phyloP scores from a whole-genome alignment of 2,888 invertebrate genomes.

The Drosophila kanekoi region DNA sequence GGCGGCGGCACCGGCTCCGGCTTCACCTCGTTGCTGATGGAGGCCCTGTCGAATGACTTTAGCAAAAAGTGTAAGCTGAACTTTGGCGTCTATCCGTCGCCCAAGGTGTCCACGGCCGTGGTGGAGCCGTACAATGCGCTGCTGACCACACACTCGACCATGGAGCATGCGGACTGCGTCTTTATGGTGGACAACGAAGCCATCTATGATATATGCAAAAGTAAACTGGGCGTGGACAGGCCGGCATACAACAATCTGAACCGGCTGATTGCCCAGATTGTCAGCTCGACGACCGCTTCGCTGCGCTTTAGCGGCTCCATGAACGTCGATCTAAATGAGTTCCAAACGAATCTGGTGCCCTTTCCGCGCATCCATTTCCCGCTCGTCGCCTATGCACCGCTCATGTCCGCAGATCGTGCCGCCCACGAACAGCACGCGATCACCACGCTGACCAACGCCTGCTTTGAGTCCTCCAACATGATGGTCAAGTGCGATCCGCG shows the following conservation, averaged over 20 bases:
- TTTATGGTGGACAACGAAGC: constrained; percentile 98
- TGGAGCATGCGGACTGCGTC: constrained; percentile 94
- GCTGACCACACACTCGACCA: constrained; percentile 95
- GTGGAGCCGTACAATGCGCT: constrained; percentile 98
- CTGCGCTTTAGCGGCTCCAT: constrained; percentile 94
- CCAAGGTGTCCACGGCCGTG: constrained; percentile 95
- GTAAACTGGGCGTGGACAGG: constrained; percentile 91
- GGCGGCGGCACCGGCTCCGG: constrained; percentile 95
- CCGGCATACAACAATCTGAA: constrained; percentile 90
- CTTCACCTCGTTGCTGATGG: constrained; percentile 94
- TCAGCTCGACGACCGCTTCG: constrained; percentile 95
- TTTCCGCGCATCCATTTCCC: constrained; percentile 94
- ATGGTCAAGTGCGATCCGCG: constrained; percentile 96
- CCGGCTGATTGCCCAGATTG: constrained; percentile 90
- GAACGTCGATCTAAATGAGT: constrained; percentile 95
- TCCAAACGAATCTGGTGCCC: constrained; percentile 96
- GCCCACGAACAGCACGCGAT: constrained; percentile 84
- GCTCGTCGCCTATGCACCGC: constrained; percentile 83
- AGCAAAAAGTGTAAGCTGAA: constrained; percentile 95
- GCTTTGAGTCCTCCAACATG: constrained; percentile 94
- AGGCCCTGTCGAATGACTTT: constrained; percentile 92
- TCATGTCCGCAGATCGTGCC: constrained; percentile 77
- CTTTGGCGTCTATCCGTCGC: constrained; percentile 96
- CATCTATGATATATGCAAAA: constrained; percentile 96
- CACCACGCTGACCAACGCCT: constrained; percentile 93